Evolutionary conservation across 2,797 vertebrate genomes (phyloP), one percentile per base, ranked within the genome.

Genomic region (Melanotaenia pygmaea): DNA sequence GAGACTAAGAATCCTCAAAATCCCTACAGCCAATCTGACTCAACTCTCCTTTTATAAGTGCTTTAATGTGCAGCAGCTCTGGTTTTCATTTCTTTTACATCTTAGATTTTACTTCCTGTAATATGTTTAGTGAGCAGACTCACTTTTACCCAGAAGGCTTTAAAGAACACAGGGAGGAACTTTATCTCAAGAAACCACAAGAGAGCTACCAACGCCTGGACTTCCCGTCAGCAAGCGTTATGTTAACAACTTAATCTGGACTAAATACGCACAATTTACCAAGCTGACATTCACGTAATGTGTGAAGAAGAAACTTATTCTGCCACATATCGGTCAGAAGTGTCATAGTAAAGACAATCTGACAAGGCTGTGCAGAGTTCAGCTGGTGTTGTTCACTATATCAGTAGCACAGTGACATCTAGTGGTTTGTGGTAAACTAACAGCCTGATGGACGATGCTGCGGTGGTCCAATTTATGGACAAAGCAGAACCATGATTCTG

Each of bases 391-490:
- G 7, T 6, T 14, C 12, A n/a, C 20, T 34, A 1, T 50, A 28
- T 30, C 35, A 34, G 71, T 14, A 30, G 0, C 2, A 57, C 1
- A 37, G n/a, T 7, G 88, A 82, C 90, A 80, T 76, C 91, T 93
- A 88, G 85, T 81, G 92, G 85, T 20, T 72, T 68, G 50, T 53
- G 0, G 6, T 62, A 16, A 58, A 76, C 3, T 22, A 22, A 37
- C n/a, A 59, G 20, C 38, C 12, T 40, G 13, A 40, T 40, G 38
- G 13, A 38, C 9, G 37, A 38, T 38, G 1, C 32, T 34, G 32
- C 7, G 32, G 32, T 34, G 32, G 32, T 34, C 32, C 0, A 1
- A 13, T 38, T 3, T 11, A 38, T 38, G 37, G 9, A 8, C 37
- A 38, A 38, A 38, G 11, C 37, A 38, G 37, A 34, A 34, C 32